phyloP scores from a whole-genome alignment of 2,797 vertebrate species.

The Valencia hispanica region DNA sequence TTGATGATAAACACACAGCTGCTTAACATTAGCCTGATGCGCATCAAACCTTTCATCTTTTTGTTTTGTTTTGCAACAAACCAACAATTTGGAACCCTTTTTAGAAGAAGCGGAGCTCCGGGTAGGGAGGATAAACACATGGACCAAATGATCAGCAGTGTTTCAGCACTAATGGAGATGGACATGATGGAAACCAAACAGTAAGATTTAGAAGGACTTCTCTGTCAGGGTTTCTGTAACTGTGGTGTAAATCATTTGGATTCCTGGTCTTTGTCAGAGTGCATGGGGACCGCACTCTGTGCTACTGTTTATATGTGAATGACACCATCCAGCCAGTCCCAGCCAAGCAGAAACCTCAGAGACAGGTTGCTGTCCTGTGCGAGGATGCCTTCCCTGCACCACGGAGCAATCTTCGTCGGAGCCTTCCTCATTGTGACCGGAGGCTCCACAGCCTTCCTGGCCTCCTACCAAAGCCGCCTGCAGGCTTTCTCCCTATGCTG shows the following conservation, averaged over 20 bases:
- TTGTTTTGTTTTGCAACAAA: constrained; percentile 29
- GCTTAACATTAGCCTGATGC: constrained; percentile 51
- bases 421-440: constrained; percentile 85
- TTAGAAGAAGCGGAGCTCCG: constrained; percentile 8
- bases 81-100: constrained; percentile 33
- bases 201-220: constrained; percentile 31
- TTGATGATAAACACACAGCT: constrained; percentile 71
- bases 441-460: constrained; percentile 83
- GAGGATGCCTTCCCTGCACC: constrained; percentile 84
- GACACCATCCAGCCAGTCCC: constrained; percentile 45
- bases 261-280: constrained; percentile 44
- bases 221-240: constrained; percentile 33
- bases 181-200: constrained; percentile 29
- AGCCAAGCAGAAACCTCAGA: constrained; percentile 41
- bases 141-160: constrained; percentile 25
- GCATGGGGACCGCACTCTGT: constrained; percentile 43
- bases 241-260: constrained; percentile 46
- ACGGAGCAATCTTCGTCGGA: constrained; percentile 83
- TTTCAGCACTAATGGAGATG: constrained; percentile 30
- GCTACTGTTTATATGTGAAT: constrained; percentile 52
- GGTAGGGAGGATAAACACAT: constrained; percentile 28
- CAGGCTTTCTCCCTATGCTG: constrained; percentile 85
- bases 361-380: constrained; percentile 22
- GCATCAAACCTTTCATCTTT: constrained; percentile 37
- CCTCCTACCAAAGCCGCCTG: constrained; percentile 76